Evolutionary conservation across 2,888 invertebrate genomes (phyloP).

Genomic region (Scrobipalpa atriplicella): DNA sequence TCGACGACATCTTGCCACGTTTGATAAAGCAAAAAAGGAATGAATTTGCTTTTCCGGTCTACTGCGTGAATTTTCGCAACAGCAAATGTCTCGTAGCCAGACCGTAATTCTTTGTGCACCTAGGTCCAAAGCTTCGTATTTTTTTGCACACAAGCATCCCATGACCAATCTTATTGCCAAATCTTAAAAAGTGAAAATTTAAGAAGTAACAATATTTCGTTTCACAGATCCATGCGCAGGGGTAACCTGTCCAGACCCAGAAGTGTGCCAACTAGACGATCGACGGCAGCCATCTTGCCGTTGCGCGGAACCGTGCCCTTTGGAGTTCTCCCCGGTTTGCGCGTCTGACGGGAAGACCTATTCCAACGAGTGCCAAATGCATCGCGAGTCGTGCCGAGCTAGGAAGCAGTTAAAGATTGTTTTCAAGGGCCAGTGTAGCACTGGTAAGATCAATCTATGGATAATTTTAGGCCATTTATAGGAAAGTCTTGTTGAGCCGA

Average conservation of each 20-base stretch:
- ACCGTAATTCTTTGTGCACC: too few species aligned
- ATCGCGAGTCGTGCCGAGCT: conserved; percentile 90
- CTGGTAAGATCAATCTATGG: too few species aligned
- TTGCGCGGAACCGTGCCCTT: conserved; percentile 90
- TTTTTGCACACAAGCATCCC: too few species aligned
- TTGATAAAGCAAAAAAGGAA: too few species aligned
- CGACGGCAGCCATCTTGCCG: conserved; percentile 90
- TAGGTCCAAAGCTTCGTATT: too few species aligned
- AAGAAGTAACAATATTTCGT: not conserved
- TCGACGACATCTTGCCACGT: too few species aligned
- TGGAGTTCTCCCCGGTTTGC: conserved; percentile 90
- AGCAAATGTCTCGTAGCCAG: too few species aligned
- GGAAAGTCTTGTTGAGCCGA: too few species aligned
- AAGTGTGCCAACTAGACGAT: conserved; percentile 92
- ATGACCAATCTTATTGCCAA: not conserved
- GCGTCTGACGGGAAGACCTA: conserved; percentile 92
- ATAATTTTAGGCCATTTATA: too few species aligned
- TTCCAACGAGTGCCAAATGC: conserved; percentile 92
- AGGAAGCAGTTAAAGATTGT: conserved; percentile 89
- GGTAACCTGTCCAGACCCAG: conserved; percentile 89
- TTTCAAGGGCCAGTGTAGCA: conserved; percentile 92
- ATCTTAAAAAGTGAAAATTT: not conserved
- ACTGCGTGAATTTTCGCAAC: too few species aligned
- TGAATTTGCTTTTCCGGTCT: too few species aligned
- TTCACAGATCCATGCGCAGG: conserved; percentile 91